Evolutionary conservation across 2,113 vertebrate genomes (phyloP).

Genomic region (Balaeniceps rex): DNA sequence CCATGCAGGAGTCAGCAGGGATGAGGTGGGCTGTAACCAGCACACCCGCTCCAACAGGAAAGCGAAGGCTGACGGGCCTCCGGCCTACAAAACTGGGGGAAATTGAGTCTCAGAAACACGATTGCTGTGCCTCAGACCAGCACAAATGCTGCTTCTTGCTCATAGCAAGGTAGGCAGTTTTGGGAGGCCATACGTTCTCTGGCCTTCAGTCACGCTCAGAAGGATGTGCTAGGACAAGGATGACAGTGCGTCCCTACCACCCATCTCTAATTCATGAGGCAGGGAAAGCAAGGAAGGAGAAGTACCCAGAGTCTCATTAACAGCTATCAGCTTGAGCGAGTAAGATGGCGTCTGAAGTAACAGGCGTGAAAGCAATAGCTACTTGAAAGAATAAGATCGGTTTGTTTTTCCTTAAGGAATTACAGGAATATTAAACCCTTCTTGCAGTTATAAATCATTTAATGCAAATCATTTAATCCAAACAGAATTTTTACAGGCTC

Average conservation of each 20-base stretch:
- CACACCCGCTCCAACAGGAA: background rate
- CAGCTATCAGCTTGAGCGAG: background rate
- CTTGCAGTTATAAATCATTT: conserved; percentile 60
- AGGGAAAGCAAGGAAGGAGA: background rate
- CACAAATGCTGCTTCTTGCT: background rate
- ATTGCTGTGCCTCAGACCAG: background rate
- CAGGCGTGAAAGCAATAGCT: conserved; percentile 25
- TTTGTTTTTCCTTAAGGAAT: conserved; percentile 65
- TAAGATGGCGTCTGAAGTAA: conserved; percentile 34
- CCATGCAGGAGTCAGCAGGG: background rate
- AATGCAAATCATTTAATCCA: conserved; percentile 61
- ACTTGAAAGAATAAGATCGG: conserved; percentile 36
- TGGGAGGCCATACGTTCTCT: background rate
- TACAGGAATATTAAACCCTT: conserved; percentile 48
- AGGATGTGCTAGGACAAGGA: background rate
- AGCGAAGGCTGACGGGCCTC: background rate
- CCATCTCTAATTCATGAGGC: background rate
- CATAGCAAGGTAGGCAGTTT: background rate
- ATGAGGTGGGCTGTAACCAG: background rate
- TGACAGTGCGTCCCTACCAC: background rate
- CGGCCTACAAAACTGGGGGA: background rate
- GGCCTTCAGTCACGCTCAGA: background rate
- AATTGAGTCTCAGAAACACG: fast-evolving
- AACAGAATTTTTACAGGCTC: conserved; percentile 61
- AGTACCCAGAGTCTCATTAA: background rate